These are phyloP conservation scores for Rhyzopertha dominica DNA, from an alignment of 1,140 invertebrate genomes.

Conservation along the genomic window DNA sequence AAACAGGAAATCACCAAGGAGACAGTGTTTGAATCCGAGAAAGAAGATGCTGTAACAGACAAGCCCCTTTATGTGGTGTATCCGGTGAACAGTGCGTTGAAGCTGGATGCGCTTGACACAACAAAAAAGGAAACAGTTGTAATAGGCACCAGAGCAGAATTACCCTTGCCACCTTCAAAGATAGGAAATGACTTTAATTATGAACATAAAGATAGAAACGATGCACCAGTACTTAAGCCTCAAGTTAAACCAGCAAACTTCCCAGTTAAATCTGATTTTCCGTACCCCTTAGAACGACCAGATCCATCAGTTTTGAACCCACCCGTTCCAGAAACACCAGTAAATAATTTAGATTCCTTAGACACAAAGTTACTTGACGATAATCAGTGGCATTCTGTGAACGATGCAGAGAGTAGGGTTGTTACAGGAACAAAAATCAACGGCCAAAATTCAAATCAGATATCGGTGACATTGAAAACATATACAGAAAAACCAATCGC, in stretches of 20 bases:
- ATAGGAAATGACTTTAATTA: conserved; percentile 45
- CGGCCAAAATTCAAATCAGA: conserved; percentile 29
- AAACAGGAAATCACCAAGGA: conserved; percentile 30
- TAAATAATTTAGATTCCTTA: conserved; percentile 21
- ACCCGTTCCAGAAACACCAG: conserved; percentile 42
- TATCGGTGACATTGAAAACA: conserved; percentile 41
- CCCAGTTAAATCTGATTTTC: conserved; percentile 53
- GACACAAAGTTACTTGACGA: conserved; percentile 22
- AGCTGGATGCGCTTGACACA: conserved; percentile 46
- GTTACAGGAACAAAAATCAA: conserved; percentile 24
- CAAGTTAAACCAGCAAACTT: conserved; percentile 43
- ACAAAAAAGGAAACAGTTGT: conserved; percentile 53
- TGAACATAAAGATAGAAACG: conserved; percentile 49
- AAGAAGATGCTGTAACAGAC: conserved; percentile 39
- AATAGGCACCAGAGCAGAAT: conserved; percentile 51
- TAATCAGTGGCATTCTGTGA: conserved; percentile 42
- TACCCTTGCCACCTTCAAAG: conserved; percentile 51
- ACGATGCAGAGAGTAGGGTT: conserved; percentile 35
- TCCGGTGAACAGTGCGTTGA: conserved; percentile 51
- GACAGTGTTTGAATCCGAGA: conserved; percentile 14
- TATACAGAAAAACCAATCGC: conserved; percentile 50
- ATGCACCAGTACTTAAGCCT: conserved; percentile 48
- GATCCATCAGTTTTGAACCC: conserved; percentile 40
- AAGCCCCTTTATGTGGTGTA: conserved; percentile 61
- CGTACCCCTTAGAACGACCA: conserved; percentile 56